A percentile compares a stretch with the other conserved stretches of the same genome.
These are phyloP conservation scores for Phymanthus crucifer DNA, from an alignment of 92 coral and sea anemone genomes.

Conservation along the genomic window DNA sequence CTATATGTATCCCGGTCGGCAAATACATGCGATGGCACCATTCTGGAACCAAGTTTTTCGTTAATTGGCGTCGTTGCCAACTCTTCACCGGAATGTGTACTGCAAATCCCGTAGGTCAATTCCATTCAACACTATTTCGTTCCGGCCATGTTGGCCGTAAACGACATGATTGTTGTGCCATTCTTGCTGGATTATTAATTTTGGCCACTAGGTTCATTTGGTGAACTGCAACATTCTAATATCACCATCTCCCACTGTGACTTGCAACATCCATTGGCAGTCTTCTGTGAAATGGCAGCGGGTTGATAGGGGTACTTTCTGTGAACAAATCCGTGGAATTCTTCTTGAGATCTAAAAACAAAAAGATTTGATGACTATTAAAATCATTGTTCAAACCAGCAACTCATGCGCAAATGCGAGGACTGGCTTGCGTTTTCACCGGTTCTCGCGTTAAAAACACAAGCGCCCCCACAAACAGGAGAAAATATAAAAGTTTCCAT, in stretches of 20 bases:
- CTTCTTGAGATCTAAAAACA: constrained; percentile 49
- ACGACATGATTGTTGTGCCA: not conserved
- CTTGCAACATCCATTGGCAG: constrained; percentile 66
- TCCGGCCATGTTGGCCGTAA: not conserved
- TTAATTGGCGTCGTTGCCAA: not conserved
- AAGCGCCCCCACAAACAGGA: too few species aligned
- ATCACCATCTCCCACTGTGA: constrained; percentile 86
- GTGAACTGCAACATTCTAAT: not conserved
- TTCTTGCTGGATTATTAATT: not conserved
- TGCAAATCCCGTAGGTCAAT: not conserved
- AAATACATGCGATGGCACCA: not conserved
- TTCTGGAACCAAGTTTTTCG: not conserved
- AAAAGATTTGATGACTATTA: not conserved
- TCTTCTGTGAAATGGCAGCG: constrained; percentile 66
- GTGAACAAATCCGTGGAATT: constrained; percentile 8
- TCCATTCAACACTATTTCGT: not conserved
- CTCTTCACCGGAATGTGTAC: not conserved
- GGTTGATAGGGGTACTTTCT: constrained; percentile 23
- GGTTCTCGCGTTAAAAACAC: too few species aligned
- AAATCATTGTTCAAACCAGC: not conserved
- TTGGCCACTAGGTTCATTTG: not conserved
- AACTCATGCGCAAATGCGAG: not conserved
- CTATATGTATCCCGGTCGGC: not conserved
- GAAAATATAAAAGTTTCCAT: too few species aligned
- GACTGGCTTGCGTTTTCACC: too few species aligned